A percentile compares a stretch with the other conserved stretches of the same genome.
Evolutionary conservation across 2,888 invertebrate species (phyloP).

Genomic region (Malthinus seriepunctatus): DNA sequence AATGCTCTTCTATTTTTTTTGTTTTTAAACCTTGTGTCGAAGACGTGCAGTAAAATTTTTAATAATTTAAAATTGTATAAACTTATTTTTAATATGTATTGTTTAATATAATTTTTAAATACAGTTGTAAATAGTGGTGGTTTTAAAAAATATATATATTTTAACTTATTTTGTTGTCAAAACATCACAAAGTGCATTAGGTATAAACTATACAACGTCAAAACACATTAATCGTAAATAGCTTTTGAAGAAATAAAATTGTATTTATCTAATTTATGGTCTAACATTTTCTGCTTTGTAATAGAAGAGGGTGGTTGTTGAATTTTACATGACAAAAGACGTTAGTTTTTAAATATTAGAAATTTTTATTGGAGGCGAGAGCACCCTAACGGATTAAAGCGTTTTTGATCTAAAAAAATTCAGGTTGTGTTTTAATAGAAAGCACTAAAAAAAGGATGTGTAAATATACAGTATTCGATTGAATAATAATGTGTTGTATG

Average conservation of each 20-base stretch:
- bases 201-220: conserved; percentile 10
- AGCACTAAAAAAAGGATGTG: background rate
- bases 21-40: conserved; percentile 18
- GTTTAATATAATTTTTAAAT: conserved; percentile 17
- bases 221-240: too few relatives aligned
- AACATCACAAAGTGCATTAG: conserved; percentile 44
- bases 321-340: too few relatives aligned
- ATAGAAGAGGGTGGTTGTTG: too few relatives aligned
- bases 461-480: conserved; percentile 32
- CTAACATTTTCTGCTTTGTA: too few relatives aligned
- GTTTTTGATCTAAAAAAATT: too few relatives aligned
- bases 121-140: conserved; percentile 30
- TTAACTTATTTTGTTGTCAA: conserved; percentile 36
- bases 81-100: conserved; percentile 14
- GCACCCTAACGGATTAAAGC: too few relatives aligned
- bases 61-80: conserved; percentile 3
- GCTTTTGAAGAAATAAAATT: too few relatives aligned
- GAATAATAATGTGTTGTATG: conserved; percentile 24
- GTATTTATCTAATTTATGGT: too few relatives aligned
- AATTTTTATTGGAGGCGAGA: too few relatives aligned
- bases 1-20: background rate
- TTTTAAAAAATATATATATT: conserved; percentile 17
- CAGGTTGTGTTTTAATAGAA: too few relatives aligned
- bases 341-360: too few relatives aligned
- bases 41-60: conserved; percentile 25